These are phyloP conservation scores for Trachelipus rathkii DNA, from an alignment of 1,140 invertebrate genomes.

Conservation along the genomic window DNA sequence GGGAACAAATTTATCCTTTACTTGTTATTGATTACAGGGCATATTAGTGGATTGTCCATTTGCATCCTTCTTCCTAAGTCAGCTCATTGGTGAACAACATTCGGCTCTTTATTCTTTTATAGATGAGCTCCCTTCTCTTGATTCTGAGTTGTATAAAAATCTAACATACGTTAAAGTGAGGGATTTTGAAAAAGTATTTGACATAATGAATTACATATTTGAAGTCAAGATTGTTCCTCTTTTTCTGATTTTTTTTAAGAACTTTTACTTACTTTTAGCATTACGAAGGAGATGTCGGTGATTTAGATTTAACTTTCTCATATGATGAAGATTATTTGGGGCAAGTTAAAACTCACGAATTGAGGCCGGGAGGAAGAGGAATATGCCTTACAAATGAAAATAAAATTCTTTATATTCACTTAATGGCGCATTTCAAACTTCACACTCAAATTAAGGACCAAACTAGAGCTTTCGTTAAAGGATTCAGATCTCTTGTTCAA, in stretches of 20 bases:
- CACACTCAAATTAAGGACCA: slow-evolving; percentile 95
- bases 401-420: slow-evolving; percentile 94
- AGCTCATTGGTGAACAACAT: slow-evolving; percentile 90
- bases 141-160: slow-evolving; percentile 92
- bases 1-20: background rate
- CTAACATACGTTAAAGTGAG: slow-evolving; percentile 85
- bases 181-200: no score
- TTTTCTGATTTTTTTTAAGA: no score
- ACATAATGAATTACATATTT: no score
- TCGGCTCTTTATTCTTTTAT: slow-evolving; percentile 85
- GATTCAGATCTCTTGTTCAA: slow-evolving; percentile 92
- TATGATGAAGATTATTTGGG: slow-evolving; percentile 94
- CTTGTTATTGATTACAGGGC: slow-evolving; percentile 58
- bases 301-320: slow-evolving; percentile 93
- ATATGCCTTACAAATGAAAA: slow-evolving; percentile 94
- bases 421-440: slow-evolving; percentile 98
- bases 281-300: slow-evolving; percentile 86
- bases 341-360: slow-evolving; percentile 78
- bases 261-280: slow-evolving; percentile 56
- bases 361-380: slow-evolving; percentile 88
- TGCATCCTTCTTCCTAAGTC: slow-evolving; percentile 95
- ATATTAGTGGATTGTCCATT: slow-evolving; percentile 98
- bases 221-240: no score
- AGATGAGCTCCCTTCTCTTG: slow-evolving; percentile 94
- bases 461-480: slow-evolving; percentile 89